A percentile compares a stretch with the other conserved stretches of the same genome.
These are phyloP conservation scores for Hipparchia sbordonii DNA, from an alignment of 2,888 invertebrate species.

Conservation along the genomic window DNA sequence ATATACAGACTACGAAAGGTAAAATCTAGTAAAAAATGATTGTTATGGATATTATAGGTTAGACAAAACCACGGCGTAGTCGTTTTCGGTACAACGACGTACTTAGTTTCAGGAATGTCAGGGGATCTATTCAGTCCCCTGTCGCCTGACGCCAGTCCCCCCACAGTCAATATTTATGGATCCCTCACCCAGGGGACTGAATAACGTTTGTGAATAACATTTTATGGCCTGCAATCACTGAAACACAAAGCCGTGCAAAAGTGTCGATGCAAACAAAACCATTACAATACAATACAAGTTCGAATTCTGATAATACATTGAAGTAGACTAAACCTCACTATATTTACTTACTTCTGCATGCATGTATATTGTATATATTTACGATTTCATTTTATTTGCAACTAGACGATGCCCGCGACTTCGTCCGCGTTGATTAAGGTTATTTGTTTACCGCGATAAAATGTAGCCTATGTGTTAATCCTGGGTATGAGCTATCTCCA, in stretches of 20 bases:
- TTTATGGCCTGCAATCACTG: slow-evolving; percentile 2
- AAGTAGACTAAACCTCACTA: background rate
- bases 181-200: slow-evolving; percentile 6
- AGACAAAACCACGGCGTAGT: background rate
- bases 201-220: background rate
- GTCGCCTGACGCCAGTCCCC: slow-evolving; percentile 14
- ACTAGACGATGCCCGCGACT: too few relatives aligned
- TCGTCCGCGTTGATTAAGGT: too few relatives aligned
- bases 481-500: too few relatives aligned
- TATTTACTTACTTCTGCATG: too few relatives aligned
- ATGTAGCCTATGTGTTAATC: too few relatives aligned
- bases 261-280: background rate
- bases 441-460: too few relatives aligned
- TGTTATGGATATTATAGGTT: background rate
- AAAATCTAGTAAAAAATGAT: background rate
- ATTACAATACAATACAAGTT: background rate
- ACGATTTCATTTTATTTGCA: too few relatives aligned
- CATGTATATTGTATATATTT: too few relatives aligned
- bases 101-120: slow-evolving; percentile 22
- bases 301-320: too few relatives aligned
- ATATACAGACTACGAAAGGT: background rate
- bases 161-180: slow-evolving; percentile 26
- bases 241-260: background rate
- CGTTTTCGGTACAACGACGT: slow-evolving; percentile 9
- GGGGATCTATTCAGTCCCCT: slow-evolving; percentile 5